Percentiles rank a stretch among this genome's conserved stretches.
Conservation (phyloP, 2,113 vertebrate species). For the Leucopsar rothschildi region DNA sequence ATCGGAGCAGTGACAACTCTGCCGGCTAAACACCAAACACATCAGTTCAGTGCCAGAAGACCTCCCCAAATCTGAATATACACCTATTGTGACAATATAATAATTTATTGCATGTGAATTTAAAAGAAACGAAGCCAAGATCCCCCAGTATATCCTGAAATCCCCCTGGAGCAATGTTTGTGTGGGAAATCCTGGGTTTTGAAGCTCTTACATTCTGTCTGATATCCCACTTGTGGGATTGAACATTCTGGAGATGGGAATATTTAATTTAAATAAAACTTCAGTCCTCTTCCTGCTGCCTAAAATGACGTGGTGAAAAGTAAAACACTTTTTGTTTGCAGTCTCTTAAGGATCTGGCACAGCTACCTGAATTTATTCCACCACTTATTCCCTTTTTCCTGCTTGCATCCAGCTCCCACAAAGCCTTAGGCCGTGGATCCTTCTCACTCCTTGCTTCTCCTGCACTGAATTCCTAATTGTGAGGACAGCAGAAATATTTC, state of each 20-base stretch:
- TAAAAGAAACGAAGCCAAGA: background rate
- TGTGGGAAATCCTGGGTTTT: background rate
- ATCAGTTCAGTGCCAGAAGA: background rate
- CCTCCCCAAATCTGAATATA: background rate
- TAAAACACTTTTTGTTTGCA: background rate
- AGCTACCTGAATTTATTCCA: background rate
- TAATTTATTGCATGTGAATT: background rate
- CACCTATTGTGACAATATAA: background rate
- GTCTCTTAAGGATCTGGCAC: background rate
- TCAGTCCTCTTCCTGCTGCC: background rate
- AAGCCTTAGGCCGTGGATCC: accelerated
- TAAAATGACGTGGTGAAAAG: background rate
- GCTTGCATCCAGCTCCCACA: background rate
- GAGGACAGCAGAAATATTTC: background rate
- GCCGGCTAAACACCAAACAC: background rate
- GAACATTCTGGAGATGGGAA: background rate
- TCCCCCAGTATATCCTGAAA: background rate
- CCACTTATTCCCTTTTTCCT: background rate
- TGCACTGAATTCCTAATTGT: background rate
- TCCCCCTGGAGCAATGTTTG: background rate
- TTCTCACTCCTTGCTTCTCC: background rate
- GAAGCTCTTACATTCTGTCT: background rate
- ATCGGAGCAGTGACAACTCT: background rate
- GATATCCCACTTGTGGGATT: background rate
- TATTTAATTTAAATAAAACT: background rate